A percentile compares a stretch with the other conserved stretches of the same genome.
phyloP scores from a whole-genome alignment of 2,888 invertebrate genomes.

The Platycnemis pennipes region DNA sequence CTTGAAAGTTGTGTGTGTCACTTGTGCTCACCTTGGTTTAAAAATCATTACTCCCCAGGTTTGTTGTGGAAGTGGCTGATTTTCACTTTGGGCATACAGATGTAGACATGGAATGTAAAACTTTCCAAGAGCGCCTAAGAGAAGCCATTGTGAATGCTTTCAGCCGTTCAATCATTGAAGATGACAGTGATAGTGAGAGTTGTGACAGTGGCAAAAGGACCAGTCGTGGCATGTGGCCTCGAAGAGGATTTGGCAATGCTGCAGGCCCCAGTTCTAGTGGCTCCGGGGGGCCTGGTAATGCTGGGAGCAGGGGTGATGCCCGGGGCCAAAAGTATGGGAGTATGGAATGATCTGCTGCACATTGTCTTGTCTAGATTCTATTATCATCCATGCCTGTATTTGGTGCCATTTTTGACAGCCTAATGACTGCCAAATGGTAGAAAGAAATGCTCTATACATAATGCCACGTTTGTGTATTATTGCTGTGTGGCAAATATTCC shows the following conservation, averaged over 20 bases:
- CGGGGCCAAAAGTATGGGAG: slow-evolving; percentile 71
- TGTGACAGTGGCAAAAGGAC: slow-evolving; percentile 45
- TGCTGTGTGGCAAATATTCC: not conserved
- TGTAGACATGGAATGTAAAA: slow-evolving; percentile 92
- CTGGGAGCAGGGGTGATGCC: slow-evolving; percentile 70
- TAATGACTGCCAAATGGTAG: not conserved
- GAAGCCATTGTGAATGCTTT: slow-evolving; percentile 88
- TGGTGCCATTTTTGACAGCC: not conserved
- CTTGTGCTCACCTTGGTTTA: too few relatives aligned
- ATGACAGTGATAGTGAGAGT: slow-evolving; percentile 17
- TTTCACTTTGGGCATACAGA: slow-evolving; percentile 93
- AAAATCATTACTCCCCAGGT: slow-evolving; percentile 79
- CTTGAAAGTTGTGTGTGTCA: too few relatives aligned
- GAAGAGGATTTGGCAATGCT: slow-evolving; percentile 34
- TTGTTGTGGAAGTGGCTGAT: slow-evolving; percentile 93
- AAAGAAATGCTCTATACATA: not conserved
- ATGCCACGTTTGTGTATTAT: not conserved
- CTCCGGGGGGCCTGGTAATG: slow-evolving; percentile 61
- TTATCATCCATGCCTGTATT: not conserved
- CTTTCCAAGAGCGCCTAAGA: slow-evolving; percentile 89
- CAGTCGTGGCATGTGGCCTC: slow-evolving; percentile 46
- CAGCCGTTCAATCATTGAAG: slow-evolving; percentile 65
- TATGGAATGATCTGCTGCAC: slow-evolving; percentile 56
- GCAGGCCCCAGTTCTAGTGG: slow-evolving; percentile 41
- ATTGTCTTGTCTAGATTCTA: not conserved